Conservation (phyloP, 2,888 invertebrate species). For the Tachina lurida region DNA sequence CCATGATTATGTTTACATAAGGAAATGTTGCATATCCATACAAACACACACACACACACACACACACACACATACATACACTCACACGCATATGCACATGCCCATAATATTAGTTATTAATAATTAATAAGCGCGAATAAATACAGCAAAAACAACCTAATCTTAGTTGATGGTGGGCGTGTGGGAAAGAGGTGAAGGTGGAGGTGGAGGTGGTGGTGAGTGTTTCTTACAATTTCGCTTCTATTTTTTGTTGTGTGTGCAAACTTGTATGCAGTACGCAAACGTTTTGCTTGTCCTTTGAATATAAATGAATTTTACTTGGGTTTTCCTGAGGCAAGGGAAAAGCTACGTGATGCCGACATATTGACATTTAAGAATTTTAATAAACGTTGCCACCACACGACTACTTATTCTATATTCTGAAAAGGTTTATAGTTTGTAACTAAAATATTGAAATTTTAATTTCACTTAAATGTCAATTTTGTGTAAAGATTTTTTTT, state of each 20-base stretch:
- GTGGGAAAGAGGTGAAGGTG: no score
- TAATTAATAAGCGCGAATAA: conserved; percentile 69
- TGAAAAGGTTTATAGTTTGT: conserved; percentile 46
- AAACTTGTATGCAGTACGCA: conserved; percentile 29
- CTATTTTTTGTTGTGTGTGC: background rate
- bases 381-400: conserved; percentile 50
- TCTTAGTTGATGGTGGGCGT: conserved; percentile 7
- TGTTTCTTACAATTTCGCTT: conserved; percentile 24
- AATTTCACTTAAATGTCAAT: conserved; percentile 68
- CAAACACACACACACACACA: background rate
- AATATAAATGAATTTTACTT: conserved; percentile 63
- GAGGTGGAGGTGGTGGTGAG: background rate
- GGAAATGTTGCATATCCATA: conserved; percentile 57
- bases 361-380: conserved; percentile 66
- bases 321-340: conserved; percentile 53
- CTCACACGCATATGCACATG: background rate
- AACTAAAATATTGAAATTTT: conserved; percentile 70
- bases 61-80: background rate
- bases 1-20: conserved; percentile 66
- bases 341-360: conserved; percentile 64
- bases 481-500: conserved; percentile 38
- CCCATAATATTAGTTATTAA: conserved; percentile 66
- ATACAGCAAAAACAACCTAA: conserved; percentile 63
- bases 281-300: conserved; percentile 57
- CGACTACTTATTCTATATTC: conserved; percentile 36